Percentiles rank a stretch among this genome's conserved stretches.
Conservation (phyloP, 1,140 invertebrate species). For the Cotesia glomerata region DNA sequence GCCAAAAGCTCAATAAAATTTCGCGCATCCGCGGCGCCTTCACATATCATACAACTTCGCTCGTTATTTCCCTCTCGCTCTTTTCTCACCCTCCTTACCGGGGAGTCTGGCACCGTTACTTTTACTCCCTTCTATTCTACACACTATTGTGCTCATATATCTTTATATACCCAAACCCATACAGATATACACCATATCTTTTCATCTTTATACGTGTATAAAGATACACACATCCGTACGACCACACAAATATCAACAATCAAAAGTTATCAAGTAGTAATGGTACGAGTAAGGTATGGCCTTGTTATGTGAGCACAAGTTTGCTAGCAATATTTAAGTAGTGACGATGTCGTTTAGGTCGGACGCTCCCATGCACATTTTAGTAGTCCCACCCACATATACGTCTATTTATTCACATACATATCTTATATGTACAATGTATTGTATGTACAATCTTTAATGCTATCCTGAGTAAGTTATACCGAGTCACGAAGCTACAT, state of each 20-base stretch:
- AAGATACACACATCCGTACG: not conserved
- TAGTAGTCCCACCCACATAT: not conserved
- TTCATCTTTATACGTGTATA: not conserved
- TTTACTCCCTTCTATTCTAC: not conserved
- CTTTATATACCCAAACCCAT: not conserved
- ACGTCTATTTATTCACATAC: not conserved
- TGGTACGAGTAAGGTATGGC: not conserved
- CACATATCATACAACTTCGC: slow-evolving; percentile 49
- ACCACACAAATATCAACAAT: not conserved
- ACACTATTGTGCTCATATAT: not conserved
- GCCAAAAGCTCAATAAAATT: slow-evolving; percentile 41
- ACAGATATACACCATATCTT: not conserved
- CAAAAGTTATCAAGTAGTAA: slow-evolving; percentile 5
- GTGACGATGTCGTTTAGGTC: slow-evolving; percentile 13
- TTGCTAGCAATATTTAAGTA: slow-evolving; percentile 4
- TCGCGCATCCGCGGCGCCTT: slow-evolving; percentile 43
- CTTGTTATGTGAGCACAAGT: not conserved
- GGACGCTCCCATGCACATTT: slow-evolving; percentile 11
- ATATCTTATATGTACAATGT: not conserved
- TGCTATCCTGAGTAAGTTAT: too few relatives aligned
- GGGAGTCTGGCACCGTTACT: not conserved
- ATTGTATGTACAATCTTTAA: too few relatives aligned
- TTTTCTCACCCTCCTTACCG: slow-evolving; percentile 30
- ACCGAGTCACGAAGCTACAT: not conserved
- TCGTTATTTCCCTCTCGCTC: slow-evolving; percentile 46